These are phyloP conservation scores for Pristis pectinata DNA, from an alignment of 2,797 vertebrate species.

Conservation along the genomic window DNA sequence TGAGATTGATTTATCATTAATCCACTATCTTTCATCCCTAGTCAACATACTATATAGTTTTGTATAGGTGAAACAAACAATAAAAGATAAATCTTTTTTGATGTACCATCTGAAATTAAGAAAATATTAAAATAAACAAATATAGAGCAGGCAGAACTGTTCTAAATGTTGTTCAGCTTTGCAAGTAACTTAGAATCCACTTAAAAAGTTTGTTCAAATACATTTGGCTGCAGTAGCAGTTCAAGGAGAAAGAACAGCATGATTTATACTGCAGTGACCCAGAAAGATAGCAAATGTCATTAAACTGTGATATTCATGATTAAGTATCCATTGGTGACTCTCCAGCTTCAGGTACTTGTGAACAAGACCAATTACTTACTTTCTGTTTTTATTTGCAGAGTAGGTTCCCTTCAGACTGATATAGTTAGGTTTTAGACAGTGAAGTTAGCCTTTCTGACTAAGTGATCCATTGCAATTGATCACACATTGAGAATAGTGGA, in stretches of 20 bases:
- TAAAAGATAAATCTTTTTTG: not conserved
- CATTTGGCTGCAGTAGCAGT: not conserved
- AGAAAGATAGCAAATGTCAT: not conserved
- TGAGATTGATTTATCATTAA: not conserved
- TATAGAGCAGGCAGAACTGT: not conserved
- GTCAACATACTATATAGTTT: not conserved
- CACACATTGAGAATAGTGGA: not conserved
- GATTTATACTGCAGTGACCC: slow-evolving; percentile 16
- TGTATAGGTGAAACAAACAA: not conserved
- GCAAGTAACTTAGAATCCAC: not conserved
- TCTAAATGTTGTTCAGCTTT: not conserved
- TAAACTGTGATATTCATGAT: slow-evolving; percentile 2
- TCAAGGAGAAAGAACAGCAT: not conserved
- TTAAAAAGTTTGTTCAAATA: not conserved
- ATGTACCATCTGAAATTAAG: no score
- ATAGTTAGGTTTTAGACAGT: not conserved
- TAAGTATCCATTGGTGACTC: not conserved
- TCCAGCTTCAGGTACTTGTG: not conserved
- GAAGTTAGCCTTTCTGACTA: not conserved
- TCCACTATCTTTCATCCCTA: not conserved
- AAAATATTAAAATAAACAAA: not conserved
- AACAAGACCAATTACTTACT: slow-evolving; percentile 4
- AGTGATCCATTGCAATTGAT: not conserved
- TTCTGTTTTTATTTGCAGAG: no score
- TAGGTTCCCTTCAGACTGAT: not conserved